A percentile compares a stretch with the other conserved stretches of the same genome.
phyloP scores from a whole-genome alignment of 2,797 vertebrate species.

The Carduelis carduelis region DNA sequence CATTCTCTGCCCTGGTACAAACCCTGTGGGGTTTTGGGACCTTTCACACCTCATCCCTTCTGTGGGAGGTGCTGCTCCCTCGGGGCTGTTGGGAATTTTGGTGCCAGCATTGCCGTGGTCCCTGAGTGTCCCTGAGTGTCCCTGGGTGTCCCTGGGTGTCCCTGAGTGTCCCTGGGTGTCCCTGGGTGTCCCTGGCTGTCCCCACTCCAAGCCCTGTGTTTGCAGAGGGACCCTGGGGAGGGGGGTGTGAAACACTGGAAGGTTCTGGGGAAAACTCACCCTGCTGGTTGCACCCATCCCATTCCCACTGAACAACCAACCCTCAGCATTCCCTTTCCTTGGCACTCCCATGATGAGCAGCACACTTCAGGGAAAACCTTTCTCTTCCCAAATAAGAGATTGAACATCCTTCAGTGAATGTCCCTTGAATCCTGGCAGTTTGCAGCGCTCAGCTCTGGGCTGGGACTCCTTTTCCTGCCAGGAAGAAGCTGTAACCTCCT shows the following conservation, averaged over 20 bases:
- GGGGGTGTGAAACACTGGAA: neutral
- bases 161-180: neutral
- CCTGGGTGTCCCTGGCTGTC: neutral
- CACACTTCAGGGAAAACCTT: neutral
- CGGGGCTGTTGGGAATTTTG: fast-evolving
- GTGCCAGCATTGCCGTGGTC: neutral
- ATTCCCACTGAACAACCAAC: neutral
- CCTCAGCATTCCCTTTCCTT: neutral
- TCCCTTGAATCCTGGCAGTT: neutral
- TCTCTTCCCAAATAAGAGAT: neutral
- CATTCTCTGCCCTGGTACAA: neutral
- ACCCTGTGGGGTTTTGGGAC: neutral
- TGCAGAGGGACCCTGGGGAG: fast-evolving
- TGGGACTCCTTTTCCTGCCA: neutral
- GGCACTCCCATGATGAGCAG: fast-evolving
- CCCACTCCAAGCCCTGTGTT: neutral
- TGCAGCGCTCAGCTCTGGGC: neutral
- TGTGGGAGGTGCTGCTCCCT: neutral
- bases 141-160: neutral
- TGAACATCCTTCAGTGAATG: neutral
- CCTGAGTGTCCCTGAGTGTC: neutral
- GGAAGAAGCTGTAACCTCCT: neutral
- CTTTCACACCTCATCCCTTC: neutral
- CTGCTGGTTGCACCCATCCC: neutral
- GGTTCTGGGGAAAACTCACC: neutral